Conservation (phyloP, 2,797 vertebrate genomes). For the Microhierax caerulescens region DNA sequence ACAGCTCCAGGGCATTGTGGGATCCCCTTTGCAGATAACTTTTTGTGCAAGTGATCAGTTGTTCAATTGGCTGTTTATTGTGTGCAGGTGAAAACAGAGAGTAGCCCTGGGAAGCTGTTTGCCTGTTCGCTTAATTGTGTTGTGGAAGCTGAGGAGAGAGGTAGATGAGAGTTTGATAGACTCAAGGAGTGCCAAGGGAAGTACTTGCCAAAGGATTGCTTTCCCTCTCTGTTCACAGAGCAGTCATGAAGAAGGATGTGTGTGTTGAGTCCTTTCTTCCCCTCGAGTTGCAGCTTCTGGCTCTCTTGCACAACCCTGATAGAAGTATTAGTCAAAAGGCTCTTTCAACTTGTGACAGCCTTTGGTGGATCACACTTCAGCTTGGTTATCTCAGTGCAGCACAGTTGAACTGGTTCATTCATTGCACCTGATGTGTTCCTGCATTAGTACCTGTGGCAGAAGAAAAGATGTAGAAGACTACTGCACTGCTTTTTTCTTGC, state of each 20-base stretch:
- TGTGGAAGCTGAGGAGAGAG: background rate
- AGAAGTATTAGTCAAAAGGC: background rate
- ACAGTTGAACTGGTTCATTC: background rate
- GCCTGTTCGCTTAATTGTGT: background rate
- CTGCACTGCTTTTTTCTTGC: background rate
- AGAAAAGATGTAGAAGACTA: background rate
- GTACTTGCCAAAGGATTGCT: background rate
- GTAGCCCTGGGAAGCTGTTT: background rate
- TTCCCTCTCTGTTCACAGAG: background rate
- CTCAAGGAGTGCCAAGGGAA: background rate
- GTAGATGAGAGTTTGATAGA: background rate
- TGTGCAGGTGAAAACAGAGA: background rate
- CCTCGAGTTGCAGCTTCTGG: background rate
- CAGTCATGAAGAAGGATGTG: background rate
- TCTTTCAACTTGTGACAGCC: background rate
- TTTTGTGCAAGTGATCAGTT: background rate
- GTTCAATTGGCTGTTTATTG: background rate
- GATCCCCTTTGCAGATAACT: background rate
- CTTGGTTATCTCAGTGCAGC: background rate
- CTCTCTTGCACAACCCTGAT: background rate
- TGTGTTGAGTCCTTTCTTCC: background rate
- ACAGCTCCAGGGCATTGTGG: background rate
- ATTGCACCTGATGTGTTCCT: background rate
- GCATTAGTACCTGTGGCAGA: background rate
- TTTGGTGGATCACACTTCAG: background rate